Evolutionary conservation across 2,888 invertebrate genomes (phyloP).

Genomic region (Hyles lineata): DNA sequence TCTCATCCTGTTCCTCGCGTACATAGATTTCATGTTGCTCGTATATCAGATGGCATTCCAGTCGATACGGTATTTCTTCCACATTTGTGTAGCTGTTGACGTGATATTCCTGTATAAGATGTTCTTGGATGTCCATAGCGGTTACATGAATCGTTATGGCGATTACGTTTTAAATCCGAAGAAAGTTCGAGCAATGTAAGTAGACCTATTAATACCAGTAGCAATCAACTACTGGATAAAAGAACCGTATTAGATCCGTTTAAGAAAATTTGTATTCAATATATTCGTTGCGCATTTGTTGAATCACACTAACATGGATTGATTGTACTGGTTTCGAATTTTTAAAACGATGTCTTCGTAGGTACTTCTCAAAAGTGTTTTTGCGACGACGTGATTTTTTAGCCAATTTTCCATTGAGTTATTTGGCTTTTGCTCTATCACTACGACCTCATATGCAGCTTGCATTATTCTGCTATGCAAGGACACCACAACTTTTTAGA

Average conservation of each 20-base stretch:
- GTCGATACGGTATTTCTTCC: slow-evolving; percentile 64
- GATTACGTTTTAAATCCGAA: slow-evolving; percentile 75
- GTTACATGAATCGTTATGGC: slow-evolving; percentile 80
- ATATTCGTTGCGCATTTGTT: neutral
- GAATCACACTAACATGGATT: neutral
- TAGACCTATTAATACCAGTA: slow-evolving; percentile 30
- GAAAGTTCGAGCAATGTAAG: slow-evolving; percentile 76
- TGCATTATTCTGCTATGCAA: slow-evolving; percentile 66
- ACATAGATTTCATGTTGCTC: slow-evolving; percentile 73
- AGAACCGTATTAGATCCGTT: neutral
- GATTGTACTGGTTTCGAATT: neutral
- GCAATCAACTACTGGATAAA: neutral
- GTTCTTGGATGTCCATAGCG: slow-evolving; percentile 77
- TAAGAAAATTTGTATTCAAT: slow-evolving; percentile 10
- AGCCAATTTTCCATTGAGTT: slow-evolving; percentile 70
- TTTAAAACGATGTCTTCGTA: slow-evolving; percentile 45
- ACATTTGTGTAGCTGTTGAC: slow-evolving; percentile 68
- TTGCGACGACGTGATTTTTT: slow-evolving; percentile 74
- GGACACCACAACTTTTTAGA: slow-evolving; percentile 74
- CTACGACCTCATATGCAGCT: slow-evolving; percentile 52
- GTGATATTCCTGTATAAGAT: slow-evolving; percentile 72
- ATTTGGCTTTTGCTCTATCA: slow-evolving; percentile 61
- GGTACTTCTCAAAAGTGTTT: slow-evolving; percentile 74
- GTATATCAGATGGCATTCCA: slow-evolving; percentile 81
- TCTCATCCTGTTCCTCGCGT: slow-evolving; percentile 69